Evolutionary conservation across 2,888 invertebrate species (phyloP), one percentile per base, ranked within the genome.

Genomic region (Melitaea athalia): DNA sequence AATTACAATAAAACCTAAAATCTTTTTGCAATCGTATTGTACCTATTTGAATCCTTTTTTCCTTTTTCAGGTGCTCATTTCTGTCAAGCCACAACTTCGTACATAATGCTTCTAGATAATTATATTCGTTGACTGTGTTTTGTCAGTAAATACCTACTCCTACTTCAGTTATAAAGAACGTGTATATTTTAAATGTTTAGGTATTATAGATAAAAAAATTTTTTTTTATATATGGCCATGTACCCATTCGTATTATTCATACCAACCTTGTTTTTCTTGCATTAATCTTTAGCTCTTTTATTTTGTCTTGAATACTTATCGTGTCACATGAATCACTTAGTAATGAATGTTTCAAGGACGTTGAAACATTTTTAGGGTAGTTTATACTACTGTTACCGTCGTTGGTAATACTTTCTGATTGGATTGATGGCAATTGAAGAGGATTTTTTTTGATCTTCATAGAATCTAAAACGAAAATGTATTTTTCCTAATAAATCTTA

Each of bases 261-360:
- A 24, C 62, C 11, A 66, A 74, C 74, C 70, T 59, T 47, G 53
- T 57, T 69, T 63, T 78, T 60, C 71, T 75, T 33, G 72, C 73
- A 49, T 71, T 81, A 72, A 82, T 78, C 73, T 91, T 91, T 12
- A 91, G 76, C 67, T 91, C 88, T 55, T 78, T 82, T 24, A 91
- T 91, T 76, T 83, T 87, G 1, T 85, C 82, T 14, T 81, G 85
- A 10, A 91, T 91, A 61, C 80, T 83, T 53, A 91, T 91, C 8
- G 83, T 72, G 2, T 82, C 81, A 1, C 70, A 70, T 42, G 17
- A 55, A n/a, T 47, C 64, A 33, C 12, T 59, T 24, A n/a, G 61
- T 59, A 57, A 33, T 49, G 59, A 4, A 55, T 65, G 49, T 3
- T 12, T 42, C 24, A 57, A 57, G 3, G 66, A 33, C 50, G 65